Evolutionary conservation across 2,797 vertebrate genomes (phyloP).

Genomic region (Nothura maculosa): DNA sequence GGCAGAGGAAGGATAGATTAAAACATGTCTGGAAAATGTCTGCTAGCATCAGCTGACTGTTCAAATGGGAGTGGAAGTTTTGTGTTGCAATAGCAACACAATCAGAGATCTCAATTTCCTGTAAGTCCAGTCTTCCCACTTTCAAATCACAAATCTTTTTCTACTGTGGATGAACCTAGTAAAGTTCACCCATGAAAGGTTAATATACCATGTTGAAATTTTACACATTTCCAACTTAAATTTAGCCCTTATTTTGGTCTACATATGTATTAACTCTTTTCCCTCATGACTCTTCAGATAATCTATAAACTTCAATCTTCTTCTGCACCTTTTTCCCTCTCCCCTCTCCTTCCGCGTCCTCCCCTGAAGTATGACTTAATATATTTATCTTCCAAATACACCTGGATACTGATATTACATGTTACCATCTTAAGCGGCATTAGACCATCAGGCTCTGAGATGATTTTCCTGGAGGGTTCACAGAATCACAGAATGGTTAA

Average conservation of each 20-base stretch:
- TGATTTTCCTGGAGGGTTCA: background rate
- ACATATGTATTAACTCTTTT: background rate
- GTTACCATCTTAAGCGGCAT: accelerated
- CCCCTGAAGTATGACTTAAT: background rate
- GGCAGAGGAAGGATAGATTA: constrained; percentile 1
- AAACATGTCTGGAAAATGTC: constrained; percentile 19
- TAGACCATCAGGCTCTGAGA: background rate
- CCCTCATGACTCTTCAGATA: background rate
- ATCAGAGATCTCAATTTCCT: constrained; percentile 33
- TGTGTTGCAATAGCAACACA: constrained; percentile 47
- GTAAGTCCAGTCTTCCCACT: constrained; percentile 3
- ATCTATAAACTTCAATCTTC: background rate
- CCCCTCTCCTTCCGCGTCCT: no score
- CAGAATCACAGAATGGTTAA: no score
- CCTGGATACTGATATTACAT: background rate
- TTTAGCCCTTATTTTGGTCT: background rate
- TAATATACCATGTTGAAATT: background rate
- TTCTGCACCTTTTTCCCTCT: background rate
- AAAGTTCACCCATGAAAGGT: accelerated
- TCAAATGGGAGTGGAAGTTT: background rate
- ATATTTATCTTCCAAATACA: background rate
- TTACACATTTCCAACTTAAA: background rate
- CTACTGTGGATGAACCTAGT: background rate
- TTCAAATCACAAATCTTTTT: background rate
- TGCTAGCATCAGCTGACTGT: constrained; percentile 56